Conservation (phyloP, 2,113 vertebrate genomes). For the Ammospiza nelsoni region DNA sequence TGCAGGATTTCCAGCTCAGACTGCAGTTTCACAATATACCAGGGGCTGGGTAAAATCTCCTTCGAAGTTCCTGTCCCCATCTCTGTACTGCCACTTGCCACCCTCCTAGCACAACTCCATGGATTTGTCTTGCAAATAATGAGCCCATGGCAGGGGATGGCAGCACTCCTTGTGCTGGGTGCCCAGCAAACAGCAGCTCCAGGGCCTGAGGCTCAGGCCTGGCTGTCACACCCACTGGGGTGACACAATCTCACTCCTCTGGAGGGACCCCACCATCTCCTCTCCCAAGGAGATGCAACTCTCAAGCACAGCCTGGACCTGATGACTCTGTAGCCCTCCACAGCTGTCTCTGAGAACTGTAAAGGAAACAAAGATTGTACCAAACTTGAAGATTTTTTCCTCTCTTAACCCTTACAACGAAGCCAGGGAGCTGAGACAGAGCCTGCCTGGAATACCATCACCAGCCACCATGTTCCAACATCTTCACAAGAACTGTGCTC, state of each 20-base stretch:
- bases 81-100: neutral
- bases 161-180: neutral
- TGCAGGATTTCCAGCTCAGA: conserved; percentile 42
- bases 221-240: neutral
- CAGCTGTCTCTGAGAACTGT: neutral
- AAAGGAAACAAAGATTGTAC: neutral
- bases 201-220: neutral
- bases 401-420: neutral
- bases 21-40: neutral
- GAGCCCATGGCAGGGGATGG: neutral
- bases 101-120: neutral
- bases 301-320: neutral
- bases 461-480: neutral
- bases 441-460: neutral
- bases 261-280: neutral
- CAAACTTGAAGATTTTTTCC: neutral
- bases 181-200: neutral
- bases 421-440: neutral
- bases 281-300: neutral
- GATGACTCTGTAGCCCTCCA: neutral
- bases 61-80: neutral
- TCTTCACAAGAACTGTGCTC: neutral
- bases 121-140: neutral
- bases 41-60: neutral
- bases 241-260: neutral